These are phyloP conservation scores for Petrocephalus schoutedeni DNA, from an alignment of 2,797 vertebrate species.

Conservation along the genomic window DNA sequence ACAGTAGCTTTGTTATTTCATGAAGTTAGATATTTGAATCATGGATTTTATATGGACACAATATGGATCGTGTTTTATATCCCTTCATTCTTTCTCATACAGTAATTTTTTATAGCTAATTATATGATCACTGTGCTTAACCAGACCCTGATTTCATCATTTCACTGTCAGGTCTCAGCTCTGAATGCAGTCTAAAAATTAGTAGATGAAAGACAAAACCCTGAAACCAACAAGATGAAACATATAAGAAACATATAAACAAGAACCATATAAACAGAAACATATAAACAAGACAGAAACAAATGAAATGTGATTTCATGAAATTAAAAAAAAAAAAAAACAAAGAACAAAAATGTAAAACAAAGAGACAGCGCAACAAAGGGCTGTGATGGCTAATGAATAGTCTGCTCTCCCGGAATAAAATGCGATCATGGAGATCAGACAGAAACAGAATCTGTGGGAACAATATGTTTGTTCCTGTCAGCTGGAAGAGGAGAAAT, in stretches of 20 bases:
- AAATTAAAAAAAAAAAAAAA: slow-evolving; percentile 21
- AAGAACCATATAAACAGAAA: slow-evolving; percentile 26
- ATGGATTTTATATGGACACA: neutral
- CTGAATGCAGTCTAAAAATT: slow-evolving; percentile 10
- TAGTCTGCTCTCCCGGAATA: slow-evolving; percentile 29
- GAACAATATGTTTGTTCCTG: neutral
- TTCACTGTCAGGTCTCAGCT: slow-evolving; percentile 20
- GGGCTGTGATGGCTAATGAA: slow-evolving; percentile 33
- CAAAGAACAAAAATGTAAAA: neutral
- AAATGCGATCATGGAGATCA: neutral
- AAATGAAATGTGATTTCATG: slow-evolving; percentile 31
- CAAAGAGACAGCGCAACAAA: slow-evolving; percentile 23
- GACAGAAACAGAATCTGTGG: neutral
- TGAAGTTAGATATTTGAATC: too few relatives aligned
- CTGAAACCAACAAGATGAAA: slow-evolving; percentile 29
- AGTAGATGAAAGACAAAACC: slow-evolving; percentile 27
- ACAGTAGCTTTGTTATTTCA: neutral
- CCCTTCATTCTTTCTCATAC: neutral
- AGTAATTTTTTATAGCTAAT: neutral
- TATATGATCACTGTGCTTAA: neutral
- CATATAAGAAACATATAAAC: slow-evolving; percentile 29
- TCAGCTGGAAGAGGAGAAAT: neutral
- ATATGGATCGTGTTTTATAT: neutral
- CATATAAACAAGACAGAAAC: slow-evolving; percentile 33
- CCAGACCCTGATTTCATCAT: neutral